Conservation (phyloP, 1,140 invertebrate species). For the Rhagoletis pomonella region DNA sequence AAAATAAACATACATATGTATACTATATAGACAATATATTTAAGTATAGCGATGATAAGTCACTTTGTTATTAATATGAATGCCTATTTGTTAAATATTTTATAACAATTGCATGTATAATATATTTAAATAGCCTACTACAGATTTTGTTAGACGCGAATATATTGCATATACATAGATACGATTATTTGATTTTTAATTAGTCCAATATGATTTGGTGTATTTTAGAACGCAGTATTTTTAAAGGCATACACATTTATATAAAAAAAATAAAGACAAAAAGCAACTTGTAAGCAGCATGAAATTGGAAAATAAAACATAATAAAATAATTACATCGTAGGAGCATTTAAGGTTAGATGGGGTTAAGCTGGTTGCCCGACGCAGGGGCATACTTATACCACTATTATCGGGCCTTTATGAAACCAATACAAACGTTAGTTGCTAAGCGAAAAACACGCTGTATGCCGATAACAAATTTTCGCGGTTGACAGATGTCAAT, state of each 20-base stretch:
- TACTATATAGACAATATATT: slow-evolving; percentile 38
- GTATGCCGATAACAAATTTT: too few relatives aligned
- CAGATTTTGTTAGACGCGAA: not conserved
- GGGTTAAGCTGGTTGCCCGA: too few relatives aligned
- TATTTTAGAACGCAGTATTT: slow-evolving; percentile 16
- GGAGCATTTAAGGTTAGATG: too few relatives aligned
- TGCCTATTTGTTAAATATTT: slow-evolving; percentile 53
- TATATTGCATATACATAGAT: not conserved
- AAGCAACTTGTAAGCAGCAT: not conserved
- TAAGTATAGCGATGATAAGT: slow-evolving; percentile 29
- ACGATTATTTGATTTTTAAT: not conserved
- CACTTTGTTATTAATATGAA: slow-evolving; percentile 6
- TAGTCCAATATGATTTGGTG: not conserved
- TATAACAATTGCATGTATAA: slow-evolving; percentile 26
- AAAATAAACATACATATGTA: not conserved
- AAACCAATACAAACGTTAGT: too few relatives aligned
- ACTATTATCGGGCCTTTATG: too few relatives aligned
- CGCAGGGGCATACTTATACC: too few relatives aligned
- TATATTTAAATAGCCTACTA: not conserved
- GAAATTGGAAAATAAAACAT: not conserved
- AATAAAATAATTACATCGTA: not conserved
- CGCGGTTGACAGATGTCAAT: too few relatives aligned
- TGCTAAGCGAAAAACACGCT: too few relatives aligned
- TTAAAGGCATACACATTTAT: not conserved
- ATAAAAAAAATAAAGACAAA: slow-evolving; percentile 12